phyloP scores from a whole-genome alignment of 2,113 vertebrate genomes.

The Hippocampus zosterae region DNA sequence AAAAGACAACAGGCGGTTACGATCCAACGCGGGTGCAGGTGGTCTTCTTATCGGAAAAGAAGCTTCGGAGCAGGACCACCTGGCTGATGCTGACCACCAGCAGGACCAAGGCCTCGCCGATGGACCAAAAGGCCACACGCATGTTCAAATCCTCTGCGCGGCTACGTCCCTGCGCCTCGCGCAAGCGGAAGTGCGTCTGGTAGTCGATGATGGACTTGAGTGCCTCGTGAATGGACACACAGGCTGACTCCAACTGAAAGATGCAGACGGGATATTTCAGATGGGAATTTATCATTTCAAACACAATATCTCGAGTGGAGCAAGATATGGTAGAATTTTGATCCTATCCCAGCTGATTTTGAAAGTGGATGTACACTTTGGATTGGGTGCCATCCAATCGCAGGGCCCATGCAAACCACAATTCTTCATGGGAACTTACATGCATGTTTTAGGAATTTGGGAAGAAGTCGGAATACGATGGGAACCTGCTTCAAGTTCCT shows the following conservation, averaged over 20 bases:
- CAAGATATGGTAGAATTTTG: neutral
- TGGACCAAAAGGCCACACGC: slow-evolving; percentile 95
- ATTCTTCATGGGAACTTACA: too few species aligned
- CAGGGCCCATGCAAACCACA: too few species aligned
- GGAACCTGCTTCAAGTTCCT: too few species aligned
- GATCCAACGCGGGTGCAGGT: slow-evolving; percentile 93
- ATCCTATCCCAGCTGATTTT: too few species aligned
- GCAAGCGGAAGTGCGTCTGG: slow-evolving; percentile 94
- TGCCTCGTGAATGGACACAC: slow-evolving; percentile 97
- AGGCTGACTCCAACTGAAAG: slow-evolving; percentile 93
- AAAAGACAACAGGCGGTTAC: slow-evolving; percentile 63
- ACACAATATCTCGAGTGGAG: neutral
- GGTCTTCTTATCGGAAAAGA: slow-evolving; percentile 98
- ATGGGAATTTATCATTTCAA: neutral
- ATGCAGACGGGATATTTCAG: neutral
- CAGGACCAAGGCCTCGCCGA: slow-evolving; percentile 94
- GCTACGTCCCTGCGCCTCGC: slow-evolving; percentile 95
- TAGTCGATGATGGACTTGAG: slow-evolving; percentile 96
- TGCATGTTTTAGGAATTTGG: too few species aligned
- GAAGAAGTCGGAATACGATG: too few species aligned
- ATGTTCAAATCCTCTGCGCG: slow-evolving; percentile 96
- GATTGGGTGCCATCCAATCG: too few species aligned
- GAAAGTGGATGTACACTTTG: too few species aligned
- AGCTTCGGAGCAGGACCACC: slow-evolving; percentile 94
- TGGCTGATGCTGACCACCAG: slow-evolving; percentile 97